A percentile compares a stretch with the other conserved stretches of the same genome.
Conservation (phyloP, 2,888 invertebrate species). For the Sisyra terminalis region DNA sequence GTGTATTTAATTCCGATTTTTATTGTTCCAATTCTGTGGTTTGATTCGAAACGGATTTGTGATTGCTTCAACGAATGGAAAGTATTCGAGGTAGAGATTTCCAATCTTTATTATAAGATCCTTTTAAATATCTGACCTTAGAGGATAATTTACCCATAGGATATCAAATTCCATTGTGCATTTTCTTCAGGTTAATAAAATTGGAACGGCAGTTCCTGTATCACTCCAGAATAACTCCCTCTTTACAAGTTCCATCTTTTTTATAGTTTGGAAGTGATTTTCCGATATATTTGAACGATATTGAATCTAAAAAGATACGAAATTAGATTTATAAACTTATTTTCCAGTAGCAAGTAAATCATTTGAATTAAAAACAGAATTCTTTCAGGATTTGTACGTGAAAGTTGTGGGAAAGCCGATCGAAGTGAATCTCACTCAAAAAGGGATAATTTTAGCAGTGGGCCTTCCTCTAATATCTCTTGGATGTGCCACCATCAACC, state of each 20-base stretch:
- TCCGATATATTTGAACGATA: no score
- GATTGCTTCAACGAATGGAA: constrained; percentile 44
- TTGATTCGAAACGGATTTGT: constrained; percentile 46
- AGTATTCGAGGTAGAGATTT: constrained; percentile 39
- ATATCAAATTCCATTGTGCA: no score
- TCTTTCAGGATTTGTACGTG: constrained; percentile 36
- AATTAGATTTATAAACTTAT: no score
- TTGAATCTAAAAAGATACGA: no score
- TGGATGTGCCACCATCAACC: constrained; percentile 47
- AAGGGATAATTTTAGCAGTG: constrained; percentile 37
- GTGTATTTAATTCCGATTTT: constrained; percentile 51
- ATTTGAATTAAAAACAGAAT: neutral
- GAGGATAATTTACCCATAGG: no score
- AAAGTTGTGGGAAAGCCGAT: constrained; percentile 28
- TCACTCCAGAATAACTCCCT: no score
- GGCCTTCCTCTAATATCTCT: constrained; percentile 42
- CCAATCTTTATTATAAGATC: no score
- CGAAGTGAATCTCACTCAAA: constrained; percentile 37
- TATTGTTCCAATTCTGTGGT: constrained; percentile 46
- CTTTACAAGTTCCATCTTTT: no score
- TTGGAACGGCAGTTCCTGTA: no score
- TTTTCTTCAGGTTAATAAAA: no score
- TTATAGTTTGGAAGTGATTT: no score
- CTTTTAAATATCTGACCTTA: no score
- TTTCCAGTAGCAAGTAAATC: neutral